phyloP scores from a whole-genome alignment of 2,113 vertebrate genomes.

The Phasianus colchicus region DNA sequence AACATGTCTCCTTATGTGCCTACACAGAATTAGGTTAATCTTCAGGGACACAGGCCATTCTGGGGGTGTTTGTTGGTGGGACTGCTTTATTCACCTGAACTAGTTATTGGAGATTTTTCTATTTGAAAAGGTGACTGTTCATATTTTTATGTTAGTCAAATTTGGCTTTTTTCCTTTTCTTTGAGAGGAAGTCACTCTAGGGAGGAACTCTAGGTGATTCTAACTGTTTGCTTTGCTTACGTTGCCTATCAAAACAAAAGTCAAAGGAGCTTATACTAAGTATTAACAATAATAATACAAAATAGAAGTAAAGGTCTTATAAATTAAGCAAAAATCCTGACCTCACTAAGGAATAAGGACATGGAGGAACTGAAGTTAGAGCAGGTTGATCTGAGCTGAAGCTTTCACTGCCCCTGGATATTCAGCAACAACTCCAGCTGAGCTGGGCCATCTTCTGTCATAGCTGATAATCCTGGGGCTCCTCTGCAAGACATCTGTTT shows the following conservation, averaged over 20 bases:
- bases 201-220: not conserved
- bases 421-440: not conserved
- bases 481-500: not conserved
- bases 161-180: not conserved
- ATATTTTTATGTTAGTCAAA: not conserved
- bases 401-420: not conserved
- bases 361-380: not conserved
- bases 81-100: not conserved
- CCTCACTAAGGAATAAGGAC: not conserved
- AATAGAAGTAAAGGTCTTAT: not conserved
- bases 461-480: not conserved
- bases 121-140: not conserved
- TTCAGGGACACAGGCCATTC: rapidly evolving
- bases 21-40: not conserved
- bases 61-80: not conserved
- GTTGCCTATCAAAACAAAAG: not conserved
- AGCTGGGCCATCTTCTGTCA: not conserved
- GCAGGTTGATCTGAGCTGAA: not conserved
- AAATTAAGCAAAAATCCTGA: not conserved
- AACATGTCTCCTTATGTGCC: not conserved
- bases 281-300: not conserved
- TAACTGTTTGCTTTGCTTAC: rapidly evolving
- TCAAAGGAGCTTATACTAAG: not conserved
- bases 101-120: not conserved
- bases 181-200: not conserved